Base-by-base conservation (phyloP, 2,113 vertebrate genomes). In the Pygoscelis antarcticus region DNA sequence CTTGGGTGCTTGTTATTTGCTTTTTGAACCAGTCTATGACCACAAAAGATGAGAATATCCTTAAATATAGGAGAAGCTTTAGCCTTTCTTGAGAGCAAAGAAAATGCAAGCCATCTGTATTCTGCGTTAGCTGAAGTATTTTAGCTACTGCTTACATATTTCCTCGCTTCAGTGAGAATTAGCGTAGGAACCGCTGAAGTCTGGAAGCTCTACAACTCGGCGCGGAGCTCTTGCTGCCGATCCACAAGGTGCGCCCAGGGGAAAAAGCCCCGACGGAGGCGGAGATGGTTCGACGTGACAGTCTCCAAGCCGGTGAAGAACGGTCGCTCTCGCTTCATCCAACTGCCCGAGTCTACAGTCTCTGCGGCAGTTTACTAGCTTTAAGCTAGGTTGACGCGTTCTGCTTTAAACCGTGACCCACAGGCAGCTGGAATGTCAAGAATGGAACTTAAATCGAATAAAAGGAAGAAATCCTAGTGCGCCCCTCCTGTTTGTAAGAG, bases 261-360 rank as follows among this genome's bases (percentile, higher is more conserved):
- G 29, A 49, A 36, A 36, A 36, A 62, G 40, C 26, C 19, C 5
- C 6, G 11, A 15, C 1, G 4, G 36, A 34, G 44, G 7, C 21
- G 44, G 34, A 32, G 36, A 6, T 42, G 26, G 6, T 17, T 76
- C 51, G 55, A 44, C 1, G 0, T 21, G 1, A 4, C 11, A 2
- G 1, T 70, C 44, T 44, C 32, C 36, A 16, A 71, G 17, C 17
- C 6, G 2, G 34, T n/a, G 7, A 8, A 30, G 23, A 13, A 13
- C 0, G 1, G 9, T 49, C 10, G 2, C 1, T 4, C 13, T 76
- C 16, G 3, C 32, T 32, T 74, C 4, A 15, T 57, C 49, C 21
- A 6, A 44, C 44, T 10, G 36, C 17, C 40, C 8, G 2, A 0
- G 30, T 40, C 26, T 17, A 3, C 5, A 2, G 7, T 21, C 32